Evolutionary conservation across 2,113 vertebrate genomes (phyloP).

Genomic region (Zosterops pallidus): DNA sequence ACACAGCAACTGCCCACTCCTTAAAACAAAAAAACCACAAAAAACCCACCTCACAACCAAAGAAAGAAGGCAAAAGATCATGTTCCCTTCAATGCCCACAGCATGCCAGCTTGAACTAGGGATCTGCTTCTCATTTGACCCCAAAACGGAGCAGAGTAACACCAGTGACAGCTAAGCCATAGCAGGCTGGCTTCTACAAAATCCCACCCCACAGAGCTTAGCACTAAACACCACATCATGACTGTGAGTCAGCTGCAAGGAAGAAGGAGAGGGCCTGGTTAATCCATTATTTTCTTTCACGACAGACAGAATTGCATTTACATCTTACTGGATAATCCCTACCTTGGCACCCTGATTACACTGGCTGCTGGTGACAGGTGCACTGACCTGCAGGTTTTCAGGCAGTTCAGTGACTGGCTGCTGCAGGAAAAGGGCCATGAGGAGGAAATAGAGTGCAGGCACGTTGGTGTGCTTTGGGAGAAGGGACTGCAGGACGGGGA

Average conservation of each 20-base stretch:
- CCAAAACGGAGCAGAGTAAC: background rate
- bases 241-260: background rate
- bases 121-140: background rate
- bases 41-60: background rate
- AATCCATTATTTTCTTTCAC: background rate
- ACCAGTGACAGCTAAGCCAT: background rate
- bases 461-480: constrained; percentile 97
- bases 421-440: constrained; percentile 98
- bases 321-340: constrained; percentile 69
- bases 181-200: background rate
- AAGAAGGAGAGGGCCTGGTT: background rate
- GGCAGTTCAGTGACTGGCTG: constrained; percentile 96
- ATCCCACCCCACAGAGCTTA: background rate
- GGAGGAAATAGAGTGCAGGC: constrained; percentile 95
- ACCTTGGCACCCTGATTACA: constrained; percentile 80
- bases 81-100: background rate
- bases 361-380: constrained; percentile 76
- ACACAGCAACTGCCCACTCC: background rate
- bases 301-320: constrained; percentile 19
- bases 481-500: constrained; percentile 91
- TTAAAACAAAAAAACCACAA: background rate
- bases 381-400: constrained; percentile 96
- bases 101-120: background rate
- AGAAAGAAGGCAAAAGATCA: background rate
- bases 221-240: background rate